A percentile compares a stretch with the other conserved stretches of the same genome.
phyloP scores from a whole-genome alignment of 2,888 invertebrate genomes.

The Pristionchus mayeri region DNA sequence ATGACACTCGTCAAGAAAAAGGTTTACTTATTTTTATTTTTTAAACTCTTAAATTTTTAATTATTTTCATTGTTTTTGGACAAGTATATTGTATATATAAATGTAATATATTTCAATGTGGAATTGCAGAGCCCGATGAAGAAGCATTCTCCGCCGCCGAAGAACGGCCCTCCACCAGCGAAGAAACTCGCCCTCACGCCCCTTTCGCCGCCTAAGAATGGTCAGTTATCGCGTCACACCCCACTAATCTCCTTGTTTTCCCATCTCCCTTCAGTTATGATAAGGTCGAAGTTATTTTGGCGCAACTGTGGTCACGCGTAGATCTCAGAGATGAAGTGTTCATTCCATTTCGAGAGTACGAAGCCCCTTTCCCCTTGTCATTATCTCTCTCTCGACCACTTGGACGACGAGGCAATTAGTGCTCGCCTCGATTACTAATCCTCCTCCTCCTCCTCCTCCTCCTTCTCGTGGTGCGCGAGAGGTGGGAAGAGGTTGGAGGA shows the following conservation, averaged over 20 bases:
- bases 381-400: not conserved
- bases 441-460: not conserved
- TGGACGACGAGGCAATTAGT: not conserved
- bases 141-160: not conserved
- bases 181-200: slow-evolving; percentile 23
- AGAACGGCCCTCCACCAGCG: not conserved
- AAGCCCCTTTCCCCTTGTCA: not conserved
- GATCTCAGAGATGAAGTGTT: not conserved
- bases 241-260: not conserved
- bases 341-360: not conserved
- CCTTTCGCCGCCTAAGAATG: slow-evolving; percentile 23
- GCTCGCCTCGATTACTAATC: not conserved
- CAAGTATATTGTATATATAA: not conserved
- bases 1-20: not conserved
- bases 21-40: not conserved
- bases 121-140: slow-evolving; percentile 12
- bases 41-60: too few relatives aligned
- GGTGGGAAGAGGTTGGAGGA: not conserved
- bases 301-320: not conserved
- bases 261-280: not conserved
- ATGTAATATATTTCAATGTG: not conserved
- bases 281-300: not conserved
- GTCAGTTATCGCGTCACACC: not conserved
- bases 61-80: too few relatives aligned
- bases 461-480: not conserved